phyloP scores from a whole-genome alignment of 2,113 vertebrate genomes.

The Pedionomus torquatus region DNA sequence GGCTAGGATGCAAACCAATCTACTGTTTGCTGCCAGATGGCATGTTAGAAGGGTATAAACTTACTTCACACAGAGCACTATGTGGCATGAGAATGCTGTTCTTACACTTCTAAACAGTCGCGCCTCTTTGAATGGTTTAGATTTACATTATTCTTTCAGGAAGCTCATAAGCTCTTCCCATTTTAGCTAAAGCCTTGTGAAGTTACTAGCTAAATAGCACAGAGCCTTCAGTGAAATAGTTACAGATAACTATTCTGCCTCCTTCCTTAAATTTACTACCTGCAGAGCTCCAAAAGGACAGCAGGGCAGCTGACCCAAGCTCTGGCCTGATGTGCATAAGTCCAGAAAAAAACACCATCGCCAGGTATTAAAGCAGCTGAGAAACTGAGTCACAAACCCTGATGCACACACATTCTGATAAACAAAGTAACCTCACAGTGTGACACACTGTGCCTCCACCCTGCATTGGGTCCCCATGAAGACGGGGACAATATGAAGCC shows the following conservation, averaged over 20 bases:
- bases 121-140: conserved; percentile 41
- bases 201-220: neutral
- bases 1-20: conserved; percentile 43
- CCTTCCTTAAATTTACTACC: neutral
- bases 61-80: conserved; percentile 36
- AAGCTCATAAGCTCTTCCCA: neutral
- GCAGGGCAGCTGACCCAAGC: neutral
- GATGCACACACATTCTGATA: neutral
- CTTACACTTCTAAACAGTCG: conserved; percentile 40
- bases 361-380: neutral
- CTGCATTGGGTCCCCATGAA: neutral
- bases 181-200: conserved; percentile 14
- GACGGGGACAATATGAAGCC: neutral
- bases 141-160: conserved; percentile 1
- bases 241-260: neutral
- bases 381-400: neutral
- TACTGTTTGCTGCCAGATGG: conserved; percentile 56
- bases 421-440: neutral
- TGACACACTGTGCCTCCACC: neutral
- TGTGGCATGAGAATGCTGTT: conserved; percentile 52
- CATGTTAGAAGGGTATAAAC: conserved; percentile 56
- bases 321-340: neutral
- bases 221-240: neutral
- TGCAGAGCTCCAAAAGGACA: neutral
- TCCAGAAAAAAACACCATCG: too few species aligned